Evolutionary conservation across 1,140 invertebrate species (phyloP), one percentile per base, ranked within the genome.

Genomic region (Octopus sinensis): DNA sequence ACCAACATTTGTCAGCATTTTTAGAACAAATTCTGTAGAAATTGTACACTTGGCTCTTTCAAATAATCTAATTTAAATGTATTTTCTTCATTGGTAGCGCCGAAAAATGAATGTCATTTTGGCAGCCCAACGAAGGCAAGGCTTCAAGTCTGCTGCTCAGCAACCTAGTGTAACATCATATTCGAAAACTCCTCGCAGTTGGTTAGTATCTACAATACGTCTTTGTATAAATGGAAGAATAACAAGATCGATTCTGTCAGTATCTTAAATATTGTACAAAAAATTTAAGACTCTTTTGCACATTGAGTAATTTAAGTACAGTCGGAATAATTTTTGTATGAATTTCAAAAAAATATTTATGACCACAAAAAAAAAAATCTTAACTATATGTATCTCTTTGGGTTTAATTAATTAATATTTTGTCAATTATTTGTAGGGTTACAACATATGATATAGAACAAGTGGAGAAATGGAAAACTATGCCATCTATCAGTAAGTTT

Each of bases 131-230:
- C 84, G 82, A 76, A 82, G 86, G 76, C 86, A 87, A 71, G 77
- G 85, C 53, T 87, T 85, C 73, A 84, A 85, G 80, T 83, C 85
- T 56, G 83, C 83, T 79, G 85, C 82, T 73, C 81, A 85, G n/a
- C 84, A 85, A 53, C 84, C 85, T 7, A 87, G 85, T 71, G 82
- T 86, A 77, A 51, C 83, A 23, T 88, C 87, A 9, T 87, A 87
- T 75, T 85, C 86, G 9, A 84, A 84, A 78, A 85, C 85, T 53
- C 84, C 86, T 13, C 78, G 85, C 79, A 86, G 84, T 68, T 86
- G 86, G 86, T 87, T 43, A 43, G 30, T 43, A 43, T 43, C 30
- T 43, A 43, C 30, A 43, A 43, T 43, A 43, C 30, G 30, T 43
- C 30, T 43, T 43, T 43, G 30, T 43, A 43, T 43, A 43, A 43